Base-by-base conservation (phyloP, 64 coral and sea anemone genomes). In the Actinia tenebrosa region DNA sequence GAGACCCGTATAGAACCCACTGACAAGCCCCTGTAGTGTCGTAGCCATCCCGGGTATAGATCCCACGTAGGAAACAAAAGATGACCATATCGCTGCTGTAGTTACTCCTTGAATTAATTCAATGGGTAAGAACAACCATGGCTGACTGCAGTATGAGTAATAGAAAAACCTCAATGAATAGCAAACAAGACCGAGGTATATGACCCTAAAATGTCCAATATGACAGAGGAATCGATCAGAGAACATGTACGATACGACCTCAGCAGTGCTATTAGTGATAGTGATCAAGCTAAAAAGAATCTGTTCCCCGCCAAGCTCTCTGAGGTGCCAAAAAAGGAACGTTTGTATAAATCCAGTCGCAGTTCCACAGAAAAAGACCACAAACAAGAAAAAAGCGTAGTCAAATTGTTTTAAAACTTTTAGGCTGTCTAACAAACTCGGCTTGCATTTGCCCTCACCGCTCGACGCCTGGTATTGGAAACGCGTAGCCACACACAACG, bases 331-430 rank as follows among this genome's bases (percentile, higher is more conserved):
- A 58, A 99, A 95, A 16, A 99, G 88, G 87, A 99, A 99, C 2
- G 97, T 99, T 62, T 95, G 93, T 90, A 99, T 99, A 87, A 99
- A 99, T 16, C 97, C 97, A 55, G 89, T 92, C 0, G 97, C 93
- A 86, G 93, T 99, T 44, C 97, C 97, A 83, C 97, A 99, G 59
- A 95, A 99, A 58, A 99, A 99, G 64, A 99, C 97, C 27, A 99
- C 94, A 60, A 95, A 95, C 83, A 99, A 80, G 83, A 99, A 99
- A 44, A 95, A 90, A 0, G 91, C 93, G 45, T 92, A 95, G 26
- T 99, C 93, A 9, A 99, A 95, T n/a, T 90, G 86, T 87, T 88
- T 93, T 18, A 93, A 79, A 17, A 93, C 89, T 77, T 86, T 95
- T 50, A 92, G 80, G 19, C 91, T 88, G 10, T 80, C 94, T 50